These are phyloP conservation scores for Baccha elongata DNA, from an alignment of 2,888 invertebrate species.

Conservation along the genomic window DNA sequence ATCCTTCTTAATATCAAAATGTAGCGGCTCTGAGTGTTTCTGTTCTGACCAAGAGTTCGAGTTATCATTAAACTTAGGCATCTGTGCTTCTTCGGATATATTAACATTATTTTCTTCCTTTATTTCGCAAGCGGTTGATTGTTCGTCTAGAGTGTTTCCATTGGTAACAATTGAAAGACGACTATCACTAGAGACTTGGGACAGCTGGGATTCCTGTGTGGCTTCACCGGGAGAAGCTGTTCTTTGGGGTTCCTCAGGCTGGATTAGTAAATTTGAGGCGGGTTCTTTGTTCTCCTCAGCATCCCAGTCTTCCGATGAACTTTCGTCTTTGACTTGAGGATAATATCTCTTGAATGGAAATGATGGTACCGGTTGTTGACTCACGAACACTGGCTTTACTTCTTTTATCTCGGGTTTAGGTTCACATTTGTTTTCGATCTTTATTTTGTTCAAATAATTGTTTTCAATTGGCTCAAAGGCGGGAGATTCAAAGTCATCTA, in stretches of 20 bases:
- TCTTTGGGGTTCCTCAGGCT: constrained; percentile 37
- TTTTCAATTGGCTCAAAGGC: constrained; percentile 86
- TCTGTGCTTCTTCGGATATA: constrained; percentile 82
- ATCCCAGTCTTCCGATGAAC: constrained; percentile 75
- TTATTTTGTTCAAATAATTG: constrained; percentile 60
- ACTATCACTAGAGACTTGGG: constrained; percentile 86
- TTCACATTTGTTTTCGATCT: constrained; percentile 76
- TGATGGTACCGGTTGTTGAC: background rate
- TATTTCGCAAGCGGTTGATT: constrained; percentile 42
- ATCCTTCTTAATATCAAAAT: constrained; percentile 81
- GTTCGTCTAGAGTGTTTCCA: constrained; percentile 81
- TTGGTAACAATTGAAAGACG: constrained; percentile 84
- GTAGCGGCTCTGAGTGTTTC: constrained; percentile 75
- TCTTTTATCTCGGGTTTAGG: constrained; percentile 57
- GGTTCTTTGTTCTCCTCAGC: constrained; percentile 30
- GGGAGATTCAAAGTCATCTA: constrained; percentile 85
- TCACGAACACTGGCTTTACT: background rate
- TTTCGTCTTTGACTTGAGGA: constrained; percentile 27
- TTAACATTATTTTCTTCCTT: constrained; percentile 80
- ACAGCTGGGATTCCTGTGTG: constrained; percentile 85
- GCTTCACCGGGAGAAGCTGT: constrained; percentile 82
- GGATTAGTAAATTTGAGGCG: constrained; percentile 6
- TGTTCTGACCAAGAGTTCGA: constrained; percentile 74
- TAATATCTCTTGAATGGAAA: background rate
- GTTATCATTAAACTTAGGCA: constrained; percentile 81